A percentile compares a stretch with the other conserved stretches of the same genome.
Conservation (phyloP, 2,113 vertebrate species). For the Lagopus muta region DNA sequence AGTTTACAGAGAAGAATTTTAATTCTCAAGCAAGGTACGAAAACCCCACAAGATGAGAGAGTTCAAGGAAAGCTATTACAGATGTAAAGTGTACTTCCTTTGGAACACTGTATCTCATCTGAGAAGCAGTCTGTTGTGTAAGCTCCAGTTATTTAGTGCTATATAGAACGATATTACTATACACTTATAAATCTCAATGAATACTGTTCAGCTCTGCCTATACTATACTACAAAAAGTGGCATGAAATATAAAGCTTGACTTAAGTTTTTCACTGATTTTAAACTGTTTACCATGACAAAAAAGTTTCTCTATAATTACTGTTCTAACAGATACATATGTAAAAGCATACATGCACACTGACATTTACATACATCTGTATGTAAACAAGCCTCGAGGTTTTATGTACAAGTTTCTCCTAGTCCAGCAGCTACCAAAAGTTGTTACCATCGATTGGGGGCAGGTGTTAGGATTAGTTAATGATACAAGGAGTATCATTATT, state of each 20-base stretch:
- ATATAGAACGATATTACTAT: neutral
- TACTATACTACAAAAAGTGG: neutral
- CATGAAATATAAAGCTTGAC: neutral
- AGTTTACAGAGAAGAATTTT: neutral
- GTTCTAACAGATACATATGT: neutral
- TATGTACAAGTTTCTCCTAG: neutral
- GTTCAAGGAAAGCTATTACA: neutral
- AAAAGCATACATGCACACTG: neutral
- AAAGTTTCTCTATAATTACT: neutral
- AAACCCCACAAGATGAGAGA: neutral
- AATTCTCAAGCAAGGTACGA: neutral
- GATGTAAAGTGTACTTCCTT: neutral
- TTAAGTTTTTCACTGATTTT: neutral
- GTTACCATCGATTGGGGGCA: slow-evolving; percentile 12
- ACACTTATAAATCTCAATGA: neutral
- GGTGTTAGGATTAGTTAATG: slow-evolving; percentile 49
- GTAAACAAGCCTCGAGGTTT: neutral
- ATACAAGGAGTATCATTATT: neutral
- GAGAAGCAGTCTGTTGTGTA: neutral
- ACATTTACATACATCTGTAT: neutral
- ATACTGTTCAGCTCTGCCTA: neutral
- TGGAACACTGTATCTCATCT: neutral
- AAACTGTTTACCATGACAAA: neutral
- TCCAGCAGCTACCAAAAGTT: slow-evolving; percentile 7
- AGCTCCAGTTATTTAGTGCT: neutral